Evolutionary conservation across 2,888 invertebrate species (phyloP).

Genomic region (Sphinx pinastri): DNA sequence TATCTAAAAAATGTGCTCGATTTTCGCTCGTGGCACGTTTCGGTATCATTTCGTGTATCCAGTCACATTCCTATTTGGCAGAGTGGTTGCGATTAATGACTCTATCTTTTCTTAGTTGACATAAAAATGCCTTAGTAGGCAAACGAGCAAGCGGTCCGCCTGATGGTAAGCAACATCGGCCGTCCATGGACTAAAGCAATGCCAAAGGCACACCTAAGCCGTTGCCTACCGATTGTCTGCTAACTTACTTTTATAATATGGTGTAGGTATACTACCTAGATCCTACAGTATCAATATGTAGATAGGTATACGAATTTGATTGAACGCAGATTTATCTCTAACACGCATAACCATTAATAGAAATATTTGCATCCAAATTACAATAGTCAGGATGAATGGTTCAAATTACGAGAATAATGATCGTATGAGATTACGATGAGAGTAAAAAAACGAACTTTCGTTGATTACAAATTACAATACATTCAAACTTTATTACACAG

Average conservation of each 20-base stretch:
- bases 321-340: background rate
- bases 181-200: too few species aligned
- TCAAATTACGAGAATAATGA: conserved; percentile 26
- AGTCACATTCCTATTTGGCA: background rate
- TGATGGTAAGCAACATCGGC: too few species aligned
- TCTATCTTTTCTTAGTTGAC: background rate
- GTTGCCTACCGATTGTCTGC: too few species aligned
- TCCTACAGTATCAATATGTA: too few species aligned
- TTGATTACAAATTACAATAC: conserved; percentile 28
- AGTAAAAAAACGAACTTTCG: conserved; percentile 11
- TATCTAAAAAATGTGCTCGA: conserved; percentile 10
- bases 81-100: background rate
- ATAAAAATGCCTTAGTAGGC: too few species aligned
- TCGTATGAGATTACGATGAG: conserved; percentile 4
- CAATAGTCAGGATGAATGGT: conserved; percentile 11
- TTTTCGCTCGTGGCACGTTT: background rate
- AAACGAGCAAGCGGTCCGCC: too few species aligned
- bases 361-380: conserved; percentile 1
- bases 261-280: too few species aligned
- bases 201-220: too few species aligned
- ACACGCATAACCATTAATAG: background rate
- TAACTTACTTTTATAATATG: too few species aligned
- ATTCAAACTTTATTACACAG: conserved; percentile 25
- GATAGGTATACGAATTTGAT: too few species aligned
- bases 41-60: background rate